A percentile compares a stretch with the other conserved stretches of the same genome.
phyloP scores from a whole-genome alignment of 2,113 vertebrate species.

The Condylura cristata region DNA sequence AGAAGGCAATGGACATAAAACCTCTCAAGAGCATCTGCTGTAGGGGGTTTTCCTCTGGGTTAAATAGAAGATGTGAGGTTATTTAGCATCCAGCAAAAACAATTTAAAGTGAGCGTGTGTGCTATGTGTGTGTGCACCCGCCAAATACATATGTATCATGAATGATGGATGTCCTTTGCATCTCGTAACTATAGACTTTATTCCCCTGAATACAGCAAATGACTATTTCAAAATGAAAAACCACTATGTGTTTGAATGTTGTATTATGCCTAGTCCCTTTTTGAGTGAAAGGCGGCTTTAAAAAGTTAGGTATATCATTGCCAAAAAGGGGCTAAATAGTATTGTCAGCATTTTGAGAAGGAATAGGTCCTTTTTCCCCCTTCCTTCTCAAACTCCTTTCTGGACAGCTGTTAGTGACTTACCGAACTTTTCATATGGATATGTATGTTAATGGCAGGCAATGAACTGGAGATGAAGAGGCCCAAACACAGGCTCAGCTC shows the following conservation, averaged over 20 bases:
- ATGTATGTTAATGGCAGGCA: conserved; percentile 99
- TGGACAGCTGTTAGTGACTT: conserved; percentile 99
- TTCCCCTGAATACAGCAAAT: conserved; percentile 87
- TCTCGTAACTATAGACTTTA: conserved; percentile 86
- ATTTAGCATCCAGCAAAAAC: conserved; percentile 83
- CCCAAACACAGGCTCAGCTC: conserved; percentile 96
- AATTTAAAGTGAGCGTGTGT: conserved; percentile 63
- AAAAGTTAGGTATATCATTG: conserved; percentile 99
- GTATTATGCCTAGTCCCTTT: conserved; percentile 94
- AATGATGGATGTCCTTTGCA: conserved; percentile 88
- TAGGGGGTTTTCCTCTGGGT: conserved; percentile 20
- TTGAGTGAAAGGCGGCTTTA: conserved; percentile 97
- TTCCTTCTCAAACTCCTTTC: conserved; percentile 89
- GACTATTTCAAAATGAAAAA: conserved; percentile 92
- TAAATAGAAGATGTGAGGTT: conserved; percentile 80
- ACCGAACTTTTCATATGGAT: conserved; percentile 99
- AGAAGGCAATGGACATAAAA: conserved; percentile 73
- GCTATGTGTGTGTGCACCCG: background rate
- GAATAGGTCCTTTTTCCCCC: conserved; percentile 90
- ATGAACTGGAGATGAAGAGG: conserved; percentile 99
- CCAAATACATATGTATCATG: conserved; percentile 77
- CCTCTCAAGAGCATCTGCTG: conserved; percentile 81
- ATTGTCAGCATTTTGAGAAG: conserved; percentile 98
- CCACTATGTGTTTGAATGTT: conserved; percentile 92
- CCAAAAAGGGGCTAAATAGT: conserved; percentile 96